Percentiles rank a stretch among this genome's conserved stretches.
Conservation (phyloP, 1,140 invertebrate species). For the Zaprionus nigranus region DNA sequence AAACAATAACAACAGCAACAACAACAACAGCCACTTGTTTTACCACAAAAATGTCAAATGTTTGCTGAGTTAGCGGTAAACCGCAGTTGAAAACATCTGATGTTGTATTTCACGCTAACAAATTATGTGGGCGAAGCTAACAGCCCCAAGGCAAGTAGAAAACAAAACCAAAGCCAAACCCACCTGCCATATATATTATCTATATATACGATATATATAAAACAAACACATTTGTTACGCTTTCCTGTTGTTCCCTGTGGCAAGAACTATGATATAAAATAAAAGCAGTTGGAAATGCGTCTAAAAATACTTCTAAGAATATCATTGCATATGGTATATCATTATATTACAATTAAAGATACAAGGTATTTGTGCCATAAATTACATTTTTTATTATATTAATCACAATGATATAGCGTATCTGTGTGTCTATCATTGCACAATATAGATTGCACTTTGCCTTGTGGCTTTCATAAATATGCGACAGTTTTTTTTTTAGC, state of each 20-base stretch:
- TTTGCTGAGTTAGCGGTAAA: slow-evolving; percentile 15
- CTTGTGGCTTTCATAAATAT: slow-evolving; percentile 7
- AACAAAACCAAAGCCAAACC: not conserved
- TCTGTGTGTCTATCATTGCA: not conserved
- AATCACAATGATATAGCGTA: not conserved
- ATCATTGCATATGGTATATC: not conserved
- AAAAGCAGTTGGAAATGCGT: no score
- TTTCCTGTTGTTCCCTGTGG: not conserved
- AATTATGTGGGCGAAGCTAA: not conserved
- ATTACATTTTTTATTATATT: no score
- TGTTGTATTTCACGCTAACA: slow-evolving; percentile 17
- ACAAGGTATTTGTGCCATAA: not conserved
- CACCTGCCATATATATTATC: not conserved
- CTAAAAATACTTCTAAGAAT: no score
- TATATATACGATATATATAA: not conserved
- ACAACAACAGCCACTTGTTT: not conserved
- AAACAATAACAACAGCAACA: not conserved
- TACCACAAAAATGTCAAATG: slow-evolving; percentile 4
- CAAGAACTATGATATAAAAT: not conserved
- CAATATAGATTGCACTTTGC: not conserved
- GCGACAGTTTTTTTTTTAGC: slow-evolving; percentile 4
- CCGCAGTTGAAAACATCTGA: slow-evolving; percentile 19
- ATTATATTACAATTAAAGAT: not conserved
- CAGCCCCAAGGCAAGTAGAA: not conserved
- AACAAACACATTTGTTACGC: not conserved